Evolutionary conservation across 2,888 invertebrate species (phyloP), one percentile per base, ranked within the genome.

Genomic region (Andrena marginata): DNA sequence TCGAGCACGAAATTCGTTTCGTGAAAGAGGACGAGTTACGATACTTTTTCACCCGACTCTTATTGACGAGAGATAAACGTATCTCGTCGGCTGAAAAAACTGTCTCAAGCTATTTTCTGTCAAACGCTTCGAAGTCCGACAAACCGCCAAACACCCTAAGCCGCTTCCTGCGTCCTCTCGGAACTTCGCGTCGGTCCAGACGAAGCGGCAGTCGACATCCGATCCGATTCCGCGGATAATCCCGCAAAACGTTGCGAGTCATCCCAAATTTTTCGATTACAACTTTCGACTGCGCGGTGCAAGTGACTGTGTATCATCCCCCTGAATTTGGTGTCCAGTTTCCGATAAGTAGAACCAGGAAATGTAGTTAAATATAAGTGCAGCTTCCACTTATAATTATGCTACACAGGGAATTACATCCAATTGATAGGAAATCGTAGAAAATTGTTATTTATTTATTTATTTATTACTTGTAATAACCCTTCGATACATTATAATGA

Each of bases 181-280:
- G 59, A 77, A 84, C 56, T 84, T 77, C 67, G 67, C 62, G 72
- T 74, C 59, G 29, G 72, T 62, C 80, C 70, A 76, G 80, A 86
- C 80, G 75, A 63, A 65, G 51, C 54, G 65, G 60, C 69, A 82
- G 77, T 48, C 73, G 77, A 77, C 76, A 65, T 80, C 35, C 73
- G 70, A 80, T 73, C 64, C 79, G 77, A 87, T 84, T 69, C 77
- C 48, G 23, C 79, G 76, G 70, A 81, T 87, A 84, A 87, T 84
- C 87, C 70, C 51, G 72, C 68, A 77, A 83, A 80, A 85, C 67
- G 73, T 60, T 84, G 59, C 72, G 3, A 60, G 72, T 77, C 73
- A 72, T 69, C 56, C 51, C 35, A 71, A 71, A 84, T 71, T 78
- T 84, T 69, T 33, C 20, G 29, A 56, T 63, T 75, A 48, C 54